A percentile compares a stretch with the other conserved stretches of the same genome.
phyloP scores from a whole-genome alignment of 2,797 vertebrate genomes.

The Sebastes elongatus region DNA sequence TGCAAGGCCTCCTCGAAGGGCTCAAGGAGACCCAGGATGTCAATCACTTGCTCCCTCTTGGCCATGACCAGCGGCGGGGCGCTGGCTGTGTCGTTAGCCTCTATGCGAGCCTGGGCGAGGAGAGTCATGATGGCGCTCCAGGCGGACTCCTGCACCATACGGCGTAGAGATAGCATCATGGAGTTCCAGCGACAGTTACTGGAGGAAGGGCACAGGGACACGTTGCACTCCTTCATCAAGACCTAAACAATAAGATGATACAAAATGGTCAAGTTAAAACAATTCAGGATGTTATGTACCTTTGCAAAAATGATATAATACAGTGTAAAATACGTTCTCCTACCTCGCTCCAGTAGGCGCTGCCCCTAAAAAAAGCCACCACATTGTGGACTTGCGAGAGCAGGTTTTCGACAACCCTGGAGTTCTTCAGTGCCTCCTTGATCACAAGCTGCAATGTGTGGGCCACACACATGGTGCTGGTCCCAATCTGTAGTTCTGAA shows the following conservation, averaged over 20 bases:
- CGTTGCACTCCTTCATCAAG: slow-evolving; percentile 73
- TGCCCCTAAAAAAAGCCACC: slow-evolving; percentile 81
- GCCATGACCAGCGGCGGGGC: slow-evolving; percentile 77
- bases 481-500: slow-evolving; percentile 74
- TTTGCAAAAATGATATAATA: neutral
- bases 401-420: slow-evolving; percentile 80
- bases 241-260: slow-evolving; percentile 43
- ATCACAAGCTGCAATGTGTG: slow-evolving; percentile 77
- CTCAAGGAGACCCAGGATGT: slow-evolving; percentile 80
- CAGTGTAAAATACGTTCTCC: neutral
- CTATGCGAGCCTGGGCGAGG: slow-evolving; percentile 79
- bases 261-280: neutral
- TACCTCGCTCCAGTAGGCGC: slow-evolving; percentile 81
- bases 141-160: slow-evolving; percentile 71
- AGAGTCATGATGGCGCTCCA: slow-evolving; percentile 76
- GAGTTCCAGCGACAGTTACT: slow-evolving; percentile 80
- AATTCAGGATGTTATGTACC: neutral
- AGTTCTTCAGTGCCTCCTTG: slow-evolving; percentile 80
- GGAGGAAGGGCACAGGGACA: slow-evolving; percentile 72
- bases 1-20: slow-evolving; percentile 82
- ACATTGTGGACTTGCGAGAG: slow-evolving; percentile 80
- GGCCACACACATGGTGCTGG: slow-evolving; percentile 66
- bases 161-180: slow-evolving; percentile 69
- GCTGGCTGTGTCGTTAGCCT: slow-evolving; percentile 65
- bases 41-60: slow-evolving; percentile 78